These are phyloP conservation scores for Saguinus imperator DNA, from an alignment of 2,113 vertebrate species.

Conservation along the genomic window DNA sequence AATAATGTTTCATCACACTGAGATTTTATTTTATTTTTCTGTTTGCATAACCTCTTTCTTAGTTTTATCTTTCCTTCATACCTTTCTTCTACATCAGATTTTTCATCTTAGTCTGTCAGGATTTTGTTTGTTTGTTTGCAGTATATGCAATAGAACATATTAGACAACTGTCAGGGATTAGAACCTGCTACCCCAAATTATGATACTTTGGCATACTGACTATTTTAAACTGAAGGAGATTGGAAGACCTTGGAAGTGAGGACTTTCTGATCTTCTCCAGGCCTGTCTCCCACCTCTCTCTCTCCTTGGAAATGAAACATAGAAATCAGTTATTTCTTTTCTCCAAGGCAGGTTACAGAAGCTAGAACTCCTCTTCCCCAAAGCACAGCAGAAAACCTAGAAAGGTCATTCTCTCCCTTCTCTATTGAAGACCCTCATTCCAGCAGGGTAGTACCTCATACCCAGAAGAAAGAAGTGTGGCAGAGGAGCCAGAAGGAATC, in stretches of 20 bases:
- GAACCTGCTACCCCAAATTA: neutral
- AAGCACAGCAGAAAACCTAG: neutral
- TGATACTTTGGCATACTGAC: no score
- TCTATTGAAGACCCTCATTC: neutral
- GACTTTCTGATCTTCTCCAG: neutral
- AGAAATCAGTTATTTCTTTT: neutral
- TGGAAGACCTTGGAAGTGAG: neutral
- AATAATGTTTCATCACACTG: neutral
- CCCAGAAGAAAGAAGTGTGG: neutral
- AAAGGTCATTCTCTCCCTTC: neutral
- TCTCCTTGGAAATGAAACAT: neutral
- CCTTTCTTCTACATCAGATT: neutral
- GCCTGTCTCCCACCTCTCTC: neutral
- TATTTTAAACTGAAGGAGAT: neutral
- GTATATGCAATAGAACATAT: neutral
- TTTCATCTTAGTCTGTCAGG: neutral
- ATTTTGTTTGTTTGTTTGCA: neutral
- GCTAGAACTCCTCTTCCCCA: neutral
- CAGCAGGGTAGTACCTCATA: neutral
- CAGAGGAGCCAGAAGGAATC: neutral
- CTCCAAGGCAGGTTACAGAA: neutral
- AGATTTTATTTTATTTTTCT: neutral
- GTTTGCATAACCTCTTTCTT: neutral
- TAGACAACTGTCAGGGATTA: neutral
- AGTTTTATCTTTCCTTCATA: neutral